Evolutionary conservation across 2,113 vertebrate genomes (phyloP).

Genomic region (Callipepla squamata): DNA sequence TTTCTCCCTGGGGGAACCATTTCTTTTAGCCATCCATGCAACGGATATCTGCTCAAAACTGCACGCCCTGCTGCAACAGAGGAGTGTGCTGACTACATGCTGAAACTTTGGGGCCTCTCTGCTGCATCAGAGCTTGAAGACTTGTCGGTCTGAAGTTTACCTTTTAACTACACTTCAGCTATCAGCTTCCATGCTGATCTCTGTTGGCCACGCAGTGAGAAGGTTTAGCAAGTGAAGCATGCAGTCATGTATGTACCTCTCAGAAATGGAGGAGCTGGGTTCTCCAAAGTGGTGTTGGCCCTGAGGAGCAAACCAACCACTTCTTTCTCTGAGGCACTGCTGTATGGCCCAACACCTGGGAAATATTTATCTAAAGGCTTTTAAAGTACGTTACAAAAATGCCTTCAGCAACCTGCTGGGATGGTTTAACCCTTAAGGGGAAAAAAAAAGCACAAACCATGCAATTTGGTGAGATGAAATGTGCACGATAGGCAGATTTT

Average conservation of each 20-base stretch:
- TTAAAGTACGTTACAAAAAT: neutral
- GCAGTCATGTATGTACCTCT: neutral
- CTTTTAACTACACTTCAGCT: neutral
- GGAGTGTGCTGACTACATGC: neutral
- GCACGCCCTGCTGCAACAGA: neutral
- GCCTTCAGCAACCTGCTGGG: neutral
- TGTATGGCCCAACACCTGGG: neutral
- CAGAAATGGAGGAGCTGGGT: neutral
- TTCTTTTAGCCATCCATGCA: neutral
- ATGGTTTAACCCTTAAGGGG: neutral
- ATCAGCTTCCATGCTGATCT: neutral
- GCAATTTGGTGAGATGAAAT: neutral
- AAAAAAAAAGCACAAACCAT: neutral
- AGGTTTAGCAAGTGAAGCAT: neutral
- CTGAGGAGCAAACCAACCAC: neutral
- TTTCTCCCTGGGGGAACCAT: neutral
- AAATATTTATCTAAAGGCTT: neutral
- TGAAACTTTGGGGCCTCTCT: neutral
- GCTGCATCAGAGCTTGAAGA: neutral
- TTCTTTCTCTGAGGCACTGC: neutral
- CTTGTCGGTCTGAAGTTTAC: neutral
- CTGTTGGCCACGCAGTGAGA: neutral
- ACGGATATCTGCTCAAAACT: neutral
- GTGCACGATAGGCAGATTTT: neutral
- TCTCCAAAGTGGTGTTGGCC: fast-evolving